A percentile compares a stretch with the other conserved stretches of the same genome.
Evolutionary conservation across 2,888 invertebrate species (phyloP).

Genomic region (Tenthredo livida): DNA sequence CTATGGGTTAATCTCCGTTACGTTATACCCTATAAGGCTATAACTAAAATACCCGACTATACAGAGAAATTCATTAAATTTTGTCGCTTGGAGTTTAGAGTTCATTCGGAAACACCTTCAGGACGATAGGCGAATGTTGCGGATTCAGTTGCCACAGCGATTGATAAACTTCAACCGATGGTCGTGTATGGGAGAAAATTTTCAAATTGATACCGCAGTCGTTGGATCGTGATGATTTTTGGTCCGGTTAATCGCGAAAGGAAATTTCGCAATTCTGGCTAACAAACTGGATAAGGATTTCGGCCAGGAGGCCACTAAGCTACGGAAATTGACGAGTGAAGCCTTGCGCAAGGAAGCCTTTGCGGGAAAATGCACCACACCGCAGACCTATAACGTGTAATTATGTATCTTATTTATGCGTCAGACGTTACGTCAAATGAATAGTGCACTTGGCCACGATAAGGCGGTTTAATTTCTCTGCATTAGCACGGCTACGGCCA

Average conservation of each 20-base stretch:
- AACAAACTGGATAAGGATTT: conserved; percentile 6
- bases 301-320: conserved; percentile 19
- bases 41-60: not conserved
- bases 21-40: not conserved
- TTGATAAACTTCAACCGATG: not conserved
- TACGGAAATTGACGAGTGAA: conserved; percentile 19
- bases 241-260: not conserved
- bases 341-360: conserved; percentile 38
- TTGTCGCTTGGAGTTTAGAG: not conserved
- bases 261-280: not conserved
- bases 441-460: not conserved
- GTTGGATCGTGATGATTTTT: conserved; percentile 22
- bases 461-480: not conserved
- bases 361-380: conserved; percentile 17
- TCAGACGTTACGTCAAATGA: not conserved
- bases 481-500: not conserved
- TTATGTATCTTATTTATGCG: conserved; percentile 3
- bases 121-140: conserved; percentile 14
- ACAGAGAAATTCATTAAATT: conserved; percentile 18
- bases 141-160: conserved; percentile 9
- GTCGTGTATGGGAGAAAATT: not conserved
- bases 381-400: conserved; percentile 3
- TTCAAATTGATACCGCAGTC: not conserved
- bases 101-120: not conserved
- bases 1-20: conserved; percentile 30